Evolutionary conservation across 2,888 invertebrate species (phyloP).

Genomic region (Drosophila suboccidentalis): DNA sequence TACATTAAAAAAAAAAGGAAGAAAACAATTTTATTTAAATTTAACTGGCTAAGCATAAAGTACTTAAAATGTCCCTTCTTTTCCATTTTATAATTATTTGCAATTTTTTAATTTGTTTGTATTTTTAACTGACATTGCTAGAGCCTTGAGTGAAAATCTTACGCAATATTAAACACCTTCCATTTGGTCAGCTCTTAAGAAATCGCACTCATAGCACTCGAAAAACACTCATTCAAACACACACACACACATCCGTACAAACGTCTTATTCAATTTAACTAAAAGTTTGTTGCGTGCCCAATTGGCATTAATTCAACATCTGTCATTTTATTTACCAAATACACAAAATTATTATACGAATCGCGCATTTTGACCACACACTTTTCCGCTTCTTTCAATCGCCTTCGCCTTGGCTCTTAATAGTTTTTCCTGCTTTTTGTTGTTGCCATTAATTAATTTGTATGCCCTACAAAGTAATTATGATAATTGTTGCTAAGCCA

Average conservation of each 20-base stretch:
- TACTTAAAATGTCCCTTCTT: background rate
- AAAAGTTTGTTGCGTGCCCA: slow-evolving; percentile 73
- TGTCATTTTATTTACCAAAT: slow-evolving; percentile 67
- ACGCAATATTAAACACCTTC: slow-evolving; percentile 17
- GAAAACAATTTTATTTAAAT: background rate
- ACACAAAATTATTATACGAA: slow-evolving; percentile 70
- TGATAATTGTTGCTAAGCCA: slow-evolving; percentile 29
- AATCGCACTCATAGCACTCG: slow-evolving; percentile 16
- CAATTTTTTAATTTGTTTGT: slow-evolving; percentile 1
- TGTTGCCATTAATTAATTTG: slow-evolving; percentile 49
- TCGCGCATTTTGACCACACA: slow-evolving; percentile 40
- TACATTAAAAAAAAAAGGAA: background rate
- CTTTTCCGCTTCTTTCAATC: slow-evolving; percentile 50
- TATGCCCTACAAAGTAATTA: slow-evolving; percentile 36
- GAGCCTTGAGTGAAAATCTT: slow-evolving; percentile 13
- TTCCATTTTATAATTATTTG: background rate
- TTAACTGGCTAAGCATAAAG: background rate
- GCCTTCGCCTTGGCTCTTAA: slow-evolving; percentile 26
- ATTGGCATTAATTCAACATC: slow-evolving; percentile 66
- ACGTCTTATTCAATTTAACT: slow-evolving; percentile 62
- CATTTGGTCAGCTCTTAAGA: slow-evolving; percentile 18
- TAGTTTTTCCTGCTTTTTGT: slow-evolving; percentile 7
- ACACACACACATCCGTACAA: slow-evolving; percentile 6
- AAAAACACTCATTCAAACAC: slow-evolving; percentile 2
- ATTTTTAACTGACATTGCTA: background rate